phyloP scores from a whole-genome alignment of 2,113 vertebrate species.

The Salvelinus fontinalis region DNA sequence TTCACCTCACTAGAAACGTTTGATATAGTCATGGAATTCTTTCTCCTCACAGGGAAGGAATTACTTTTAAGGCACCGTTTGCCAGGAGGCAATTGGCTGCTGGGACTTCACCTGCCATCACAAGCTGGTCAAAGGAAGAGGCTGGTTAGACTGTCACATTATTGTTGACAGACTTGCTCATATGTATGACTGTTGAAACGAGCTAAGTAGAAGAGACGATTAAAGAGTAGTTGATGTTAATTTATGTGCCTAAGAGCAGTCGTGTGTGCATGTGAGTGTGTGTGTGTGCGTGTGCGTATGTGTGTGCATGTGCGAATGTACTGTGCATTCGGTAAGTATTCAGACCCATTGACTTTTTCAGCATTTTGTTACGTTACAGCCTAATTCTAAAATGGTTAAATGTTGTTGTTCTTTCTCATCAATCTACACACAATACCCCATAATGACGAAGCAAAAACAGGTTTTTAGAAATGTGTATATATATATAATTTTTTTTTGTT shows the following conservation, averaged over 20 bases:
- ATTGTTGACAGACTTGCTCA: too few species aligned
- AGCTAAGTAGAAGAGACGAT: not conserved
- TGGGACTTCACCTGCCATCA: not conserved
- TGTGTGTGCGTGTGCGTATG: not conserved
- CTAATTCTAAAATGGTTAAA: too few species aligned
- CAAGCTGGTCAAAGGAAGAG: too few species aligned
- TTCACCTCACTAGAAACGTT: constrained; percentile 35
- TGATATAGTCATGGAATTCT: constrained; percentile 8
- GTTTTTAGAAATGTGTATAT: too few species aligned
- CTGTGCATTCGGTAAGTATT: not conserved
- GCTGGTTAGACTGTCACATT: too few species aligned
- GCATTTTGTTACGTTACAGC: too few species aligned
- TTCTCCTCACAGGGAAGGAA: constrained; percentile 15
- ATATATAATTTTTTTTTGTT: too few species aligned
- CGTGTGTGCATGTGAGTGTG: constrained; percentile 5
- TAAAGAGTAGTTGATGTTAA: not conserved
- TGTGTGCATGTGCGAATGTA: not conserved
- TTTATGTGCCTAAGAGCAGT: not conserved
- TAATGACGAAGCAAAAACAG: too few species aligned
- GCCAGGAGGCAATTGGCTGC: not conserved
- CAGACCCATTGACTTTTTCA: too few species aligned
- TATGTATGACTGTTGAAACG: too few species aligned
- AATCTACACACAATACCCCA: too few species aligned
- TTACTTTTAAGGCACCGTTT: not conserved
- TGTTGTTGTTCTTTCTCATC: too few species aligned